Evolutionary conservation across 2,888 invertebrate genomes (phyloP), one percentile per base, ranked within the genome.

Genomic region (Phania funesta): DNA sequence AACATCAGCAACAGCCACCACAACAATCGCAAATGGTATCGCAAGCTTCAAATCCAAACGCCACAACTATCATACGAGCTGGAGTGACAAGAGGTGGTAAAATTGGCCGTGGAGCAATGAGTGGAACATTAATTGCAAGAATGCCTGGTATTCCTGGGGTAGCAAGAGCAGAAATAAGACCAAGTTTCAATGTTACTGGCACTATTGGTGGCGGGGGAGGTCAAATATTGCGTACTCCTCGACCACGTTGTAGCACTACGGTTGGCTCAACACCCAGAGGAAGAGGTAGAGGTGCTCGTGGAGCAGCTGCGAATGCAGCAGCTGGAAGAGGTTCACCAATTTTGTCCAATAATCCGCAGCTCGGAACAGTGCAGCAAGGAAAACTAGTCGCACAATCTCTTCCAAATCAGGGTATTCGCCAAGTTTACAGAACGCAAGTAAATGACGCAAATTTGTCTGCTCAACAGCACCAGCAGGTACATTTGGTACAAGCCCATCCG

Each of bases 381-480:
- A 85, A 84, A 71, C 46, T 84, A 29, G 75, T 84, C 9, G 78
- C 84, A 18, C 83, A 83, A 32, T 32, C 80, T 8, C 56, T 60
- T n/a, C 50, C 75, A 29, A 81, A 60, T 77, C 84, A 74, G 24
- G 78, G 81, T 13, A 76, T 77, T 18, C 60, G 81, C 13, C 85
- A 85, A 65, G 70, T 85, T 1, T 85, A 84, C 35, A 78, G 85
- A 38, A 82, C 81, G 16, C 73, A 74, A 79, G 50, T 84, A 7
- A 77, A 18, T 11, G 84, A 85, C 18, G 48, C 46, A 8, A 56
- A 9, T 52, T 3, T 48, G 3, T 62, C 54, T 46, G 11, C 58
- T 26, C 78, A 79, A 35, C 78, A 78, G n/a, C 74, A 75, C 8
- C 85, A 85, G 50, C 87, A 87, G 41, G 64, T 86, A 7, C 86